Conservation (phyloP, 2,797 vertebrate genomes). For the Crypturellus tataupa region DNA sequence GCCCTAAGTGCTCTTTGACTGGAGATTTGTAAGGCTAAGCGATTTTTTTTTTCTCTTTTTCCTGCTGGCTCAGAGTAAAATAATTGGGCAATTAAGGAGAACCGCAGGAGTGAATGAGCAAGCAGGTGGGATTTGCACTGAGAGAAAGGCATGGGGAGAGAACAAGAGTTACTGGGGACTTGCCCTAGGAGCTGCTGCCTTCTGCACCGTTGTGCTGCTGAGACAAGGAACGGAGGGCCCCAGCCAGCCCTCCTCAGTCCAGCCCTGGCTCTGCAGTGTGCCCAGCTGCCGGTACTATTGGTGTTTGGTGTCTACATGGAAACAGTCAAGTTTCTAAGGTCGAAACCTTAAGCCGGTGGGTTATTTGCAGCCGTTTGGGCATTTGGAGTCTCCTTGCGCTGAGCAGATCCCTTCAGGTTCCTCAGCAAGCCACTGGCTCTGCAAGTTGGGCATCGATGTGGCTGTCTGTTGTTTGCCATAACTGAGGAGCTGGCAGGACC, state of each 20-base stretch:
- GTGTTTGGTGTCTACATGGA: not conserved
- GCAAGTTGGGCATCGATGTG: rapidly evolving
- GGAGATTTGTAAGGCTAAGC: not conserved
- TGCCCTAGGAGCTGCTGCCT: not conserved
- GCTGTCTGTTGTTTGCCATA: rapidly evolving
- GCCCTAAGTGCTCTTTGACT: not conserved
- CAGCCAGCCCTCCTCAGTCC: not conserved
- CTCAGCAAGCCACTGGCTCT: not conserved
- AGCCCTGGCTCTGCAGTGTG: not conserved
- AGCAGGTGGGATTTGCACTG: not conserved
- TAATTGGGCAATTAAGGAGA: not conserved
- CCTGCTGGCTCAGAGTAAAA: not conserved
- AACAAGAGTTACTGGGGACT: not conserved
- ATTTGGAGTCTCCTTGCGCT: not conserved
- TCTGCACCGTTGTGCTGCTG: not conserved
- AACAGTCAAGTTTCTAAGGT: not conserved
- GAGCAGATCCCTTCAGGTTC: not conserved
- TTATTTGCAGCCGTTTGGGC: not conserved
- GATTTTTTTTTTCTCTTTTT: too few relatives aligned
- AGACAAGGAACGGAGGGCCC: rapidly evolving
- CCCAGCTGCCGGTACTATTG: not conserved
- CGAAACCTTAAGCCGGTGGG: not conserved
- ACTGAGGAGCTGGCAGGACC: not conserved
- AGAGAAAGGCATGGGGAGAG: rapidly evolving
- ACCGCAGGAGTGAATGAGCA: not conserved